phyloP scores from a whole-genome alignment of 2,797 vertebrate genomes.

The Rhadinocentrus ornatus region DNA sequence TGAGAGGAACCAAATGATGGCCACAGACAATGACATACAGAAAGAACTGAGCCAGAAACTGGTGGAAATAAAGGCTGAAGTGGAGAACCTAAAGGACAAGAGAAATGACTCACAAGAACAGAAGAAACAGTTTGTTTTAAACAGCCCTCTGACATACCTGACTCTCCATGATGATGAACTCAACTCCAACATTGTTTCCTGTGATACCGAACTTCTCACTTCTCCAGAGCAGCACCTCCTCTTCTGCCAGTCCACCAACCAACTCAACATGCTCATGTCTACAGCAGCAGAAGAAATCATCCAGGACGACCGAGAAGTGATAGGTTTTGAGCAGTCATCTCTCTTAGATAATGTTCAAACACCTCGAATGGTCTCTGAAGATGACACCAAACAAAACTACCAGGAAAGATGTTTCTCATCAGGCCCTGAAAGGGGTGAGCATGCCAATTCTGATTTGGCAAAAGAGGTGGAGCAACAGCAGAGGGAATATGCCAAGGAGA shows the following conservation, averaged over 20 bases:
- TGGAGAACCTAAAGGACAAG: constrained; percentile 67
- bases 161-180: constrained; percentile 69
- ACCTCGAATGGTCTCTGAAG: constrained; percentile 17
- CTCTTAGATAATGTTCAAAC: constrained; percentile 15
- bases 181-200: constrained; percentile 54
- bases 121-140: constrained; percentile 53
- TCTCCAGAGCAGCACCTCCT: constrained; percentile 65
- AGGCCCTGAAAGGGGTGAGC: constrained; percentile 17
- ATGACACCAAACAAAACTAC: constrained; percentile 35
- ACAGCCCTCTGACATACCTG: constrained; percentile 74
- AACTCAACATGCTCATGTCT: constrained; percentile 67
- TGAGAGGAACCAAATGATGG: constrained; percentile 49
- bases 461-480: constrained; percentile 72
- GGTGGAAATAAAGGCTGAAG: constrained; percentile 73
- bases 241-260: constrained; percentile 75
- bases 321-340: constrained; percentile 18
- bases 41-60: constrained; percentile 65
- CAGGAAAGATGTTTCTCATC: constrained; percentile 10
- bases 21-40: constrained; percentile 46
- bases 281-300: constrained; percentile 57
- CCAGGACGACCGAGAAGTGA: constrained; percentile 44
- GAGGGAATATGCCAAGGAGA: constrained; percentile 67
- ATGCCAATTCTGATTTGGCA: constrained; percentile 27
- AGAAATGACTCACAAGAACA: constrained; percentile 39
- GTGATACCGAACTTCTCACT: constrained; percentile 50